These are phyloP conservation scores for Calidris pygmaea DNA, from an alignment of 2,113 vertebrate species.

Conservation along the genomic window DNA sequence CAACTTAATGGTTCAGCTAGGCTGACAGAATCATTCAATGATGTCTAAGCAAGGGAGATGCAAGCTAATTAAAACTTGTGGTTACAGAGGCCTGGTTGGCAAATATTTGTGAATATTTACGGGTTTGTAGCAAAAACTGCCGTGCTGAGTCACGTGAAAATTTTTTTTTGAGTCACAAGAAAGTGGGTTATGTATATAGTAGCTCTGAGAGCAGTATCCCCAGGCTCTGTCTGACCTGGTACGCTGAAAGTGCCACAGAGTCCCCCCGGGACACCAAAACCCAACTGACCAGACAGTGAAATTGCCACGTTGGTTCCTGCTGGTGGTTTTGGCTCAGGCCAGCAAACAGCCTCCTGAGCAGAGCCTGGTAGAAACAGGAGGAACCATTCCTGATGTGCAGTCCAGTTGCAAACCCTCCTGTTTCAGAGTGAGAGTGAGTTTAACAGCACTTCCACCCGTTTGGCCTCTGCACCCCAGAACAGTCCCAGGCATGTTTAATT, in stretches of 20 bases:
- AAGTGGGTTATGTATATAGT: neutral
- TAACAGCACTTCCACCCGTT: neutral
- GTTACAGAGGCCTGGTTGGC: neutral
- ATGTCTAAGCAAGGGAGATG: neutral
- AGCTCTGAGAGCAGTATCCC: neutral
- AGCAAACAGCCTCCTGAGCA: neutral
- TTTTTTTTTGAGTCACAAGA: neutral
- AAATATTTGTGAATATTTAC: constrained; percentile 44
- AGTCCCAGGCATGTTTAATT: neutral
- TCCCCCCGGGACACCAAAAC: fast-evolving
- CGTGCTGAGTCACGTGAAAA: neutral
- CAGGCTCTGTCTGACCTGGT: neutral
- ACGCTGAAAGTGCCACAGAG: neutral
- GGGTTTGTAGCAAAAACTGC: neutral
- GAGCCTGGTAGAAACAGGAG: neutral
- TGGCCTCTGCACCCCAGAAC: neutral
- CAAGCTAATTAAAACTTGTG: neutral
- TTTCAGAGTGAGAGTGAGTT: neutral
- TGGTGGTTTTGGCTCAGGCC: neutral
- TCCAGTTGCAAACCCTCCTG: neutral
- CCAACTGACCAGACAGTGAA: neutral
- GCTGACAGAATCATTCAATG: neutral
- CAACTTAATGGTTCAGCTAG: neutral
- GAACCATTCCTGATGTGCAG: neutral
- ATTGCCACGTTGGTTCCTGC: neutral